Evolutionary conservation across 64 coral and sea anemone genomes (phyloP), one percentile per base, ranked within the genome.

Genomic region (Acropora yongei): DNA sequence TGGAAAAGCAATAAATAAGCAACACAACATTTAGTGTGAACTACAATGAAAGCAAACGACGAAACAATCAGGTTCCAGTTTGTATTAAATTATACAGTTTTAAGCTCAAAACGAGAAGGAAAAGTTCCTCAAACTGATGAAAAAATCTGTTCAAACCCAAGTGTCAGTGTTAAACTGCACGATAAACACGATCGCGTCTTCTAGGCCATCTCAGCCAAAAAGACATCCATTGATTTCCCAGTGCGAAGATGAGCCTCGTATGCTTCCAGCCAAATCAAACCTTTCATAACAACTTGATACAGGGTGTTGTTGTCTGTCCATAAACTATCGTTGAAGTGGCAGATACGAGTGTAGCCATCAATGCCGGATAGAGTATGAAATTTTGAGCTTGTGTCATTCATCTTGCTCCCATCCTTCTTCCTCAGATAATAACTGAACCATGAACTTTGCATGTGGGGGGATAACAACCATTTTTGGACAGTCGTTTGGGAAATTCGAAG

Each of bases 401-500:
- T 8, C 60, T 19, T 63, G 20, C 39, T 44, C 11, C 80, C 80
- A 12, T 68, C 6, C 57, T 9, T 83, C 80, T 0, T 67, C 8
- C 80, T 44, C 13, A 83, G 42, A 68, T 63, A 63, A 63, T 63
- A 63, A 63, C 14, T 63, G 13, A 63, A 14, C 60, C 60, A 63
- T 63, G 30, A 30, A 30, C 30, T 10, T 63, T 14, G 10, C 3
- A 2, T 77, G 66, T 9, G 93, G 88, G 48, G 47, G 72, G 49
- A 71, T 57, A 3, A 95, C 88, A 4, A 89, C 75, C 88, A 95
- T 68, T 2, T 90, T 72, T 8, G 93, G 93, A 12, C 88, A 90
- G 2, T 74, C 86, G 58, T 90, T 95, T 0, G 93, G 93, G 68
- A 75, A 95, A n/a, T 95, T 89, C 30, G 12, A 39, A 12, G 93